Evolutionary conservation across 2,888 invertebrate species (phyloP).

Genomic region (Melolontha melolontha): DNA sequence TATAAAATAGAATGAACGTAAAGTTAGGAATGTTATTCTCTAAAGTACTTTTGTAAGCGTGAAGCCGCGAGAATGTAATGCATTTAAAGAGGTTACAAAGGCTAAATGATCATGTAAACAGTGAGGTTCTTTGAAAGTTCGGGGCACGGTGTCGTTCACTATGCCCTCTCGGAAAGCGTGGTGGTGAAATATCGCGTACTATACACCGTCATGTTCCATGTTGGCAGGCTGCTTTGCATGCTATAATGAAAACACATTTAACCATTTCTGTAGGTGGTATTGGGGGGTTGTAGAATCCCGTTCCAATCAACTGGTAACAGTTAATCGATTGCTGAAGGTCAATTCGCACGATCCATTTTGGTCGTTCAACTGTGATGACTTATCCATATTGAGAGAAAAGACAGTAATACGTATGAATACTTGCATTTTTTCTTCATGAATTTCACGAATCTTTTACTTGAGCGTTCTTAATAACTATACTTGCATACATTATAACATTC

Average conservation of each 20-base stretch:
- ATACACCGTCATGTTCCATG: conserved; percentile 55
- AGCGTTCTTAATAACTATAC: no score
- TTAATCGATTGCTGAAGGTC: conserved; percentile 48
- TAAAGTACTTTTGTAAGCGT: conserved; percentile 56
- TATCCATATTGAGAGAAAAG: background rate
- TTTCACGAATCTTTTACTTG: no score
- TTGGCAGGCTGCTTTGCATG: conserved; percentile 61
- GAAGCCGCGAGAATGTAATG: conserved; percentile 60
- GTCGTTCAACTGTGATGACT: no score
- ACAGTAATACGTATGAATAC: background rate
- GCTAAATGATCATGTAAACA: conserved; percentile 63
- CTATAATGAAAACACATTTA: conserved; percentile 64
- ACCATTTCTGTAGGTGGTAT: conserved; percentile 53
- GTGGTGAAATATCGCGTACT: conserved; percentile 53
- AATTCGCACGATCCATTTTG: background rate
- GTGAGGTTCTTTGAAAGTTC: conserved; percentile 54
- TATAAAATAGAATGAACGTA: conserved; percentile 43
- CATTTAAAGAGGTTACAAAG: conserved; percentile 64
- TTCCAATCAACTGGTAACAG: conserved; percentile 43
- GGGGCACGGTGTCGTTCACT: conserved; percentile 54
- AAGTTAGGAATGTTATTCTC: conserved; percentile 58
- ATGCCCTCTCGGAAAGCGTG: conserved; percentile 53
- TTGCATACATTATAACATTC: no score
- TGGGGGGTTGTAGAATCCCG: conserved; percentile 42
- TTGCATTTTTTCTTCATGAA: no score